A percentile compares a stretch with the other conserved stretches of the same genome.
Conservation (phyloP, 1,140 invertebrate genomes). For the Bombyx mori region ASM3026992v2 NC_085115.1:9852001-9852500, state of each 20-base stretch:
- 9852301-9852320: slow-evolving; percentile 97
- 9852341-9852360: slow-evolving; percentile 84
- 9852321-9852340: slow-evolving; percentile 97
- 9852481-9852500: slow-evolving; percentile 94
- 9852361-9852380: slow-evolving; percentile 91
- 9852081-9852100: slow-evolving; percentile 88
- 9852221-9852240: slow-evolving; percentile 87
- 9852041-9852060: slow-evolving; percentile 89
- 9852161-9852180: slow-evolving; percentile 92
- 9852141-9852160: slow-evolving; percentile 95
- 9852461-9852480: slow-evolving; percentile 94
- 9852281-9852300: slow-evolving; percentile 93
- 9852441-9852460: slow-evolving; percentile 98
- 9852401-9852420: slow-evolving; percentile 93
- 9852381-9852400: slow-evolving; percentile 94
- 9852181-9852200: slow-evolving; percentile 92
- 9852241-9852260: slow-evolving; percentile 93
- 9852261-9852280: slow-evolving; percentile 94
- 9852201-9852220: slow-evolving; percentile 87
- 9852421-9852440: slow-evolving; percentile 95
- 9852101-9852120: slow-evolving; percentile 92
- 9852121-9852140: slow-evolving; percentile 88
- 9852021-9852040: slow-evolving; percentile 86
- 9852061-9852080: slow-evolving; percentile 91
- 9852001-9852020: slow-evolving; percentile 83